Conservation (phyloP, 2,113 vertebrate genomes). For the Rattus rattus region DNA sequence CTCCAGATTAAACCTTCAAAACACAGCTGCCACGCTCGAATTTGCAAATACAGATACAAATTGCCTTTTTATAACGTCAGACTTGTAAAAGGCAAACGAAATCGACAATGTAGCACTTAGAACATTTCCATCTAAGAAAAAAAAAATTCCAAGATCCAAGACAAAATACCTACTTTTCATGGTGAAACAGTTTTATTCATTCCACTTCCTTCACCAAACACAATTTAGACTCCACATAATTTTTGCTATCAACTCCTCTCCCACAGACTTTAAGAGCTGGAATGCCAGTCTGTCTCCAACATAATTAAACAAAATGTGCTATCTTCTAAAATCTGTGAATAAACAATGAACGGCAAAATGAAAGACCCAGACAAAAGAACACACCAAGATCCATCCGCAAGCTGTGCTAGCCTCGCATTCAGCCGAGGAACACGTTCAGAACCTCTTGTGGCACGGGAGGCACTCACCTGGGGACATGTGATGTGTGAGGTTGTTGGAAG, state of each 20-base stretch:
- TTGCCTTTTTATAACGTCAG: constrained; percentile 81
- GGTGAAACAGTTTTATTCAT: constrained; percentile 81
- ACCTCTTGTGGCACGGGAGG: neutral
- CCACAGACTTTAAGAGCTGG: constrained; percentile 80
- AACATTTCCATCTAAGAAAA: constrained; percentile 72
- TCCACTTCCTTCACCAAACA: constrained; percentile 77
- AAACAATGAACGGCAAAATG: constrained; percentile 79
- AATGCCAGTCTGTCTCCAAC: constrained; percentile 81
- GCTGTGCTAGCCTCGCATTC: constrained; percentile 45
- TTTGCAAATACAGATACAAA: constrained; percentile 83
- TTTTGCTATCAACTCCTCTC: constrained; percentile 80
- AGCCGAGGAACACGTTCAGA: neutral
- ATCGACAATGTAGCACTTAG: constrained; percentile 77
- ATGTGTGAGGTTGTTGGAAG: neutral
- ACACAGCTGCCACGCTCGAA: constrained; percentile 79
- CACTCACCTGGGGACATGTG: neutral
- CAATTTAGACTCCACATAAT: constrained; percentile 80
- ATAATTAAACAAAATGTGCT: constrained; percentile 83
- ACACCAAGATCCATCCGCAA: constrained; percentile 46
- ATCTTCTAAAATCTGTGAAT: constrained; percentile 82
- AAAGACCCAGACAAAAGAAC: constrained; percentile 78
- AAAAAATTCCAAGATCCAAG: constrained; percentile 62
- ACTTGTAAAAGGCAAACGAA: constrained; percentile 80
- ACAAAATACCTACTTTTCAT: constrained; percentile 80
- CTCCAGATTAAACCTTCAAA: constrained; percentile 76